Evolutionary conservation across 2,113 vertebrate genomes (phyloP).

Genomic region (Paraplagusia blochii): DNA sequence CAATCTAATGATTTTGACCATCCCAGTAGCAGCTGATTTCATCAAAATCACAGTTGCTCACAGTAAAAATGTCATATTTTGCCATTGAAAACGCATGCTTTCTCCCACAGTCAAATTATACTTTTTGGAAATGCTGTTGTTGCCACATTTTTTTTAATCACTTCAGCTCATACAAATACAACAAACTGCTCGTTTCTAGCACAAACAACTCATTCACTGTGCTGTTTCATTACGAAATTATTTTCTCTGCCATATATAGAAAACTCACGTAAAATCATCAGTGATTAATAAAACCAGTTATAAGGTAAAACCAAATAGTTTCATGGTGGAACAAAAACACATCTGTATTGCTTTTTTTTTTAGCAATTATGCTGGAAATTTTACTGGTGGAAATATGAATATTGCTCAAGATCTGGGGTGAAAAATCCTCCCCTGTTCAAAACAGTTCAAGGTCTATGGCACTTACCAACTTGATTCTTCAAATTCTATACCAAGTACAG

Average conservation of each 20-base stretch:
- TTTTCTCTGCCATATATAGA: conserved; percentile 62
- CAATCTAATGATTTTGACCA: too few relatives aligned
- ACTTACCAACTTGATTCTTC: conserved; percentile 82
- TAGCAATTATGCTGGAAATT: conserved; percentile 54
- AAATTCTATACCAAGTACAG: conserved; percentile 42
- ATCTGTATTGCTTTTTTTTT: conserved; percentile 72
- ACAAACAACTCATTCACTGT: conserved; percentile 57
- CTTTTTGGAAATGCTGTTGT: conserved; percentile 14
- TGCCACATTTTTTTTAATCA: conserved; percentile 12
- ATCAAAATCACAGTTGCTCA: conserved; percentile 49
- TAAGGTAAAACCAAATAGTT: conserved; percentile 50
- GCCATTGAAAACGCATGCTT: conserved; percentile 11
- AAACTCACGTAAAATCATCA: conserved; percentile 74
- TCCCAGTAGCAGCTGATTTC: conserved; percentile 13
- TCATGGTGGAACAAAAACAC: conserved; percentile 62
- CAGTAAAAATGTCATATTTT: neutral
- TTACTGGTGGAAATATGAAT: conserved; percentile 56
- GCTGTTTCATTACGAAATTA: conserved; percentile 65
- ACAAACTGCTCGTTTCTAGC: conserved; percentile 35
- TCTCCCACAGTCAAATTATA: conserved; percentile 31
- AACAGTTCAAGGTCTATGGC: conserved; percentile 94
- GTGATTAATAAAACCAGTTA: conserved; percentile 68
- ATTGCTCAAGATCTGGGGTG: conserved; percentile 74
- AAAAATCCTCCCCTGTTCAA: conserved; percentile 67
- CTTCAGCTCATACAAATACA: conserved; percentile 28